Evolutionary conservation across 2,888 invertebrate genomes (phyloP), one percentile per base, ranked within the genome.

Genomic region (Caenorhabditis doughertyi): DNA sequence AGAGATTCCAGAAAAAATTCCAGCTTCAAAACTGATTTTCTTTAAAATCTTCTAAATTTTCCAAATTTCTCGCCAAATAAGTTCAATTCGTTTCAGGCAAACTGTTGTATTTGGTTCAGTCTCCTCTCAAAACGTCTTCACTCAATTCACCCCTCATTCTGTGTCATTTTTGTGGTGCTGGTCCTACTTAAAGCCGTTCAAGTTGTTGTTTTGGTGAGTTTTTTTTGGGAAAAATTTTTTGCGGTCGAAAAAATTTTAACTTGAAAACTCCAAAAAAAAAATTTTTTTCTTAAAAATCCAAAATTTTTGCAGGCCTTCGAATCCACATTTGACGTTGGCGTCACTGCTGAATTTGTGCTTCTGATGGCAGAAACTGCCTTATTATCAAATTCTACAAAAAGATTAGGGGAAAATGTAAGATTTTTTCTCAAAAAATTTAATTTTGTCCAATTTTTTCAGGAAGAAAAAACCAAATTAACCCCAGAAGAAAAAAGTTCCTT

Each of bases 401-500:
- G 68, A 21, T 16, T 60, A 3, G 76, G 60, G n/a, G 68, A 76
- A n/a, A 35, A 74, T 56, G 74, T 65, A 11, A 64, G 44, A 18
- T 27, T 21, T 16, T 42, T 13, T 13, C 5, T 11, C 4, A 27
- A 11, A 27, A 32, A 67, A 23, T 32, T 47, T 4, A 16, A 21
- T 16, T 35, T 35, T 35, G 13, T 25, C 18, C 21, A 47, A 32
- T 0, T 21, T 49, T 73, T 32, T 27, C 58, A 76, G 67, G 76
- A 76, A 60, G 56, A 74, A 56, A 74, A 74, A 32, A 32, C 72
- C 58, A 49, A 70, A 29, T 13, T 51, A 27, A 70, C 79, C 0
- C 82, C 84, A 3, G 85, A 85, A 32, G 81, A 85, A 44, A 25
- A 68, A 13, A 71, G 77, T 13, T 84, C 84, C 18, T 83, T 83